Evolutionary conservation across 2,113 vertebrate genomes (phyloP).

Genomic region (Struthio camelus): DNA sequence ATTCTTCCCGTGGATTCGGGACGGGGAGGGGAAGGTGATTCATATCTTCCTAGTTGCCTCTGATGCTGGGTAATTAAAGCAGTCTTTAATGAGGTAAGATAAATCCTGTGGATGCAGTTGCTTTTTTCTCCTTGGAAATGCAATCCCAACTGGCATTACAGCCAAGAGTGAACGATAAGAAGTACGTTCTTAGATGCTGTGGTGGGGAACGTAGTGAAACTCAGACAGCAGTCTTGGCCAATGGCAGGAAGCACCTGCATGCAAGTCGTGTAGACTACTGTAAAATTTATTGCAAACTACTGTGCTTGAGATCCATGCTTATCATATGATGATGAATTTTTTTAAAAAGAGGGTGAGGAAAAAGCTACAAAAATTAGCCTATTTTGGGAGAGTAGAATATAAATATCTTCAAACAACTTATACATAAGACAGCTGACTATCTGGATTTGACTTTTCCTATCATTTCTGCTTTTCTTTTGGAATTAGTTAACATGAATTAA

Average conservation of each 20-base stretch:
- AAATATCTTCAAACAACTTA: neutral
- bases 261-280: neutral
- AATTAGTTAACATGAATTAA: neutral
- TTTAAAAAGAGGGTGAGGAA: neutral
- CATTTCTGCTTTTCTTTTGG: neutral
- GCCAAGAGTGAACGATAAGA: neutral
- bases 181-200: fast-evolving
- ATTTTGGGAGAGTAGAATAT: neutral
- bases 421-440: neutral
- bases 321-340: fast-evolving
- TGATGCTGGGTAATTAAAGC: neutral
- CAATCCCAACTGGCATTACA: fast-evolving
- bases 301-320: neutral
- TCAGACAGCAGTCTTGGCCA: neutral
- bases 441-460: neutral
- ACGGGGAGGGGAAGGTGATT: slow-evolving; percentile 15
- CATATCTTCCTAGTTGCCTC: neutral
- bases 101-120: neutral
- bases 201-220: neutral
- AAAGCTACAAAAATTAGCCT: neutral
- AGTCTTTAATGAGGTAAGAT: slow-evolving; percentile 4
- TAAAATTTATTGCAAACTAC: neutral
- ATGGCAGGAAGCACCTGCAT: neutral
- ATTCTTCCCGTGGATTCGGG: neutral
- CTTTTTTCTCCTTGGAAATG: neutral